Evolutionary conservation across 1,140 invertebrate genomes (phyloP).

Genomic region (Medauroidea extradentata): DNA sequence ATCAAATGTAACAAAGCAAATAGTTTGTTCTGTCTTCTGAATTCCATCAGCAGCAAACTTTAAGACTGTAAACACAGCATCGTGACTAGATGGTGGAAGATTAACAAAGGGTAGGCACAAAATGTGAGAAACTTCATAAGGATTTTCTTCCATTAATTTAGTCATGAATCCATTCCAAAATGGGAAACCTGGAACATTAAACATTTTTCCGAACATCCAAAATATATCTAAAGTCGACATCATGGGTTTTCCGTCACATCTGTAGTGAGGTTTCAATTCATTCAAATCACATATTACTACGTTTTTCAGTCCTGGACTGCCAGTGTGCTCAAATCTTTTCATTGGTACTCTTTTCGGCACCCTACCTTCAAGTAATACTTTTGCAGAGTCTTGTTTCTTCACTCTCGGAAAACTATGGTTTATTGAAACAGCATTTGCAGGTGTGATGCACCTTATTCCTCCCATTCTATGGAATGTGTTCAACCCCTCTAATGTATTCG

Average conservation of each 20-base stretch:
- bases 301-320: slow-evolving; percentile 19
- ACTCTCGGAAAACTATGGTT: too few species aligned
- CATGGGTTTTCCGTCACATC: neutral
- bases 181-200: slow-evolving; percentile 13
- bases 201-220: slow-evolving; percentile 21
- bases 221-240: neutral
- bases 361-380: too few species aligned
- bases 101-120: slow-evolving; percentile 24
- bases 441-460: too few species aligned
- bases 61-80: slow-evolving; percentile 24
- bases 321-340: slow-evolving; percentile 20
- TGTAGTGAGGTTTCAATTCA: neutral
- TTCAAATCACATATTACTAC: neutral
- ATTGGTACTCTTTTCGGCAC: too few species aligned
- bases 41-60: slow-evolving; percentile 13
- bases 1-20: slow-evolving; percentile 35
- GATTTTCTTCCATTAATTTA: slow-evolving; percentile 4
- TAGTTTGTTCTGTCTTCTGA: slow-evolving; percentile 25
- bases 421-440: too few species aligned
- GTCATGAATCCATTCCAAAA: slow-evolving; percentile 29
- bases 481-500: slow-evolving; percentile 24
- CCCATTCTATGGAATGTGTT: slow-evolving; percentile 26
- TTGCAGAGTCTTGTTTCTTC: too few species aligned
- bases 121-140: slow-evolving; percentile 14
- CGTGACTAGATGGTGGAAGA: slow-evolving; percentile 23